A percentile compares a stretch with the other conserved stretches of the same genome.
Evolutionary conservation across 1,140 invertebrate genomes (phyloP).

Genomic region (Aphidius ervi): DNA sequence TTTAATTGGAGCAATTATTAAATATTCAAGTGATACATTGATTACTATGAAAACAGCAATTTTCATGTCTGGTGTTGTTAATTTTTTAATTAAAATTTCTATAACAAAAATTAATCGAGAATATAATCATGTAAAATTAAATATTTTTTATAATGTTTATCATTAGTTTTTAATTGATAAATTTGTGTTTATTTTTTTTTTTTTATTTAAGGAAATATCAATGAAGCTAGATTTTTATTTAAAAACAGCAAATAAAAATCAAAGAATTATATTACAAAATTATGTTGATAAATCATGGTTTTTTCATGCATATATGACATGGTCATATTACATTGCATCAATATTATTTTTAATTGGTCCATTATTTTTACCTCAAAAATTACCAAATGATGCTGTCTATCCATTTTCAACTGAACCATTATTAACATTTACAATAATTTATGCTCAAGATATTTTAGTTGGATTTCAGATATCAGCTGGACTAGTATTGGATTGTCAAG

Average conservation of each 20-base stretch:
- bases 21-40: background rate
- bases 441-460: constrained; percentile 25
- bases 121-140: background rate
- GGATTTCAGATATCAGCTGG: constrained; percentile 23
- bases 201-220: background rate
- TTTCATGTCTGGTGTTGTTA: background rate
- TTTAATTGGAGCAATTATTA: background rate
- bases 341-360: constrained; percentile 18
- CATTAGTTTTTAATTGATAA: background rate
- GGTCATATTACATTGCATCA: background rate
- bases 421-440: constrained; percentile 17
- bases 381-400: constrained; percentile 26
- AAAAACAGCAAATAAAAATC: background rate
- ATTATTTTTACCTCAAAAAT: constrained; percentile 19
- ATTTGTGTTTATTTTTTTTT: background rate
- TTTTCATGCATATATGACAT: constrained; percentile 7
- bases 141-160: background rate
- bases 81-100: constrained; percentile 2
- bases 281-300: constrained; percentile 11
- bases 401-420: constrained; percentile 27
- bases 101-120: background rate
- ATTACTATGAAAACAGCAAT: constrained; percentile 2
- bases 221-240: background rate
- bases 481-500: constrained; percentile 23
- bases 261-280: background rate